Base-by-base conservation (phyloP, 1,140 invertebrate genomes). In the Drosophila quadrilineata region DNA sequence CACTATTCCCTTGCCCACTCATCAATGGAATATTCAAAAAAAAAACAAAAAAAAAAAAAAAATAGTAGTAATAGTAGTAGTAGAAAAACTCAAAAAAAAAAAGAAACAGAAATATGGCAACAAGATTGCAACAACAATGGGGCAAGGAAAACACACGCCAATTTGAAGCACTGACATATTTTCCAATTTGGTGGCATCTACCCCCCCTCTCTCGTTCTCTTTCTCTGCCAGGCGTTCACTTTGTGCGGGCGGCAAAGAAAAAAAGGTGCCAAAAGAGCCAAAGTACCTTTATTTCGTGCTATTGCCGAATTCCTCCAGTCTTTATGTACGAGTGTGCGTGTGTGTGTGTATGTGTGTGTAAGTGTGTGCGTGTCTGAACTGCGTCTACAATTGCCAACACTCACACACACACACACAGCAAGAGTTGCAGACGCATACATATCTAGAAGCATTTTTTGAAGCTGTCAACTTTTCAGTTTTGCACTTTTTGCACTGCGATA, bases 121-220 rank as follows among this genome's bases (percentile, higher is more conserved):
- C 59, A 79, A 60, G 70, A 74, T 74, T 70, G 65, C 70, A 43
- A 31, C 19, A 70, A 70, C 22, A 22, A 22, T 24, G 14, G 28
- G 12, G 12, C 36, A 49, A 48, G 45, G 35, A 58, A 62, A 67
- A 54, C 46, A 62, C 45, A 62, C 57, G 58, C 40, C 40, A 67
- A 62, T 53, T 62, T 62, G 56, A 76, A 70, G 77, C 77, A 76
- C 72, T 76, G 77, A 77, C 76, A 82, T 82, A 82, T 82, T 82
- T 84, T 84, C 77, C 77, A 82, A 82, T 82, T 84, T 84, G 69
- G 65, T 68, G 59, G 58, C 46, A 50, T 33, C 14, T 28, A 35
- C 26, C 36, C 10, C 19, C 21, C n/a, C 29, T 10, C 12, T 10
- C 10, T 14, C 29, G 45, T 33, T 41, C 46, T 28, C 59, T 56